Evolutionary conservation across 2,113 vertebrate genomes (phyloP).

Genomic region (Pterocles burchelli): DNA sequence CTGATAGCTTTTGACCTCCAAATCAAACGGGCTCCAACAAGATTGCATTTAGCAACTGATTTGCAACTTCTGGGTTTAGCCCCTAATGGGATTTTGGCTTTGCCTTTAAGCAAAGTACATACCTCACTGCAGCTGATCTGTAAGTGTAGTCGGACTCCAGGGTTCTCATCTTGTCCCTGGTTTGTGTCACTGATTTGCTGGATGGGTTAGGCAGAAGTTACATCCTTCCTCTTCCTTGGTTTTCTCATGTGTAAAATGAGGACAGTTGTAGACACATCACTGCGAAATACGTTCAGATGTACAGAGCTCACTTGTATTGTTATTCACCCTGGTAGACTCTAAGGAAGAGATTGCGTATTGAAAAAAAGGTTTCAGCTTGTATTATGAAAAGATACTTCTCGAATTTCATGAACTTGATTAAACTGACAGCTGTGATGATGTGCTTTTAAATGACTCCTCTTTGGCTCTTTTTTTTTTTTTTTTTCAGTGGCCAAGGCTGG

Average conservation of each 20-base stretch:
- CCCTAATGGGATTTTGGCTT: not conserved
- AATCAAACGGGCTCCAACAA: not conserved
- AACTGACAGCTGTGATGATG: not conserved
- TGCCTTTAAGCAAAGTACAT: not conserved
- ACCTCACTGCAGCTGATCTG: not conserved
- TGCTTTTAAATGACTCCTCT: not conserved
- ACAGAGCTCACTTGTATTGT: not conserved
- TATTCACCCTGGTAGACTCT: not conserved
- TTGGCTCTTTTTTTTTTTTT: not conserved
- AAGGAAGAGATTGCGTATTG: not conserved
- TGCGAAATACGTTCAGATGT: not conserved
- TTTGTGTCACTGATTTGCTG: not conserved
- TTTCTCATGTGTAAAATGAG: not conserved
- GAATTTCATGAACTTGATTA: not conserved
- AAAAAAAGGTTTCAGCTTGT: not conserved
- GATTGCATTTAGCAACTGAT: not conserved
- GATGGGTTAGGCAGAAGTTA: not conserved
- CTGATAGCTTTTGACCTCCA: not conserved
- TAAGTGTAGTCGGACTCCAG: fast-evolving
- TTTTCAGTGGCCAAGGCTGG: conserved; percentile 86
- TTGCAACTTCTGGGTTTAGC: not conserved
- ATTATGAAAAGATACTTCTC: not conserved
- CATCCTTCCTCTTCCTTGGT: not conserved
- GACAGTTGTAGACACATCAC: not conserved
- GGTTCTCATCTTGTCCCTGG: not conserved